Evolutionary conservation across 2,113 vertebrate genomes (phyloP).

Genomic region (Lontra canadensis): DNA sequence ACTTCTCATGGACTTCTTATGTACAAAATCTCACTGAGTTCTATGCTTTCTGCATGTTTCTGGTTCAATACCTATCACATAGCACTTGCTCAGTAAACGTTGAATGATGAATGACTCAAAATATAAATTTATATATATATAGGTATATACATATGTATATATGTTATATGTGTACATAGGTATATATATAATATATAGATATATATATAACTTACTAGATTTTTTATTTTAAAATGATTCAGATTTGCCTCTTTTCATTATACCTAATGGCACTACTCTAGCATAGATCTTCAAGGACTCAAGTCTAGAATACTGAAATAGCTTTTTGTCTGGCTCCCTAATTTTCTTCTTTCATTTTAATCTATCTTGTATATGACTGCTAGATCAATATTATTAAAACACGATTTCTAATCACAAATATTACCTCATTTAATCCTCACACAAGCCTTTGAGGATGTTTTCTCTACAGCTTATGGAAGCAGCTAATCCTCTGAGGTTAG

Average conservation of each 20-base stretch:
- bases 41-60: background rate
- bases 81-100: background rate
- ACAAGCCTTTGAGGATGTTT: background rate
- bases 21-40: background rate
- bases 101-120: background rate
- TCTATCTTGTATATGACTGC: background rate
- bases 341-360: constrained; percentile 17
- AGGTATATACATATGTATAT: background rate
- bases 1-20: background rate
- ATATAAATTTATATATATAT: background rate
- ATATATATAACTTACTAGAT: background rate
- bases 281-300: background rate
- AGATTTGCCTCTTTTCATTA: background rate
- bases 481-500: background rate
- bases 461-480: background rate
- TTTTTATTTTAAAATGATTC: constrained; percentile 13
- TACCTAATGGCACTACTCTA: background rate
- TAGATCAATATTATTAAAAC: constrained; percentile 16
- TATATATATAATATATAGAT: background rate
- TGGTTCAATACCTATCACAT: background rate
- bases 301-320: background rate
- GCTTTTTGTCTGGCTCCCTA: background rate
- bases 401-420: background rate
- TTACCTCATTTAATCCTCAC: background rate
- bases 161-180: no score